Conservation (phyloP, 2,797 vertebrate genomes). For the Phaenicophaeus curvirostris region DNA sequence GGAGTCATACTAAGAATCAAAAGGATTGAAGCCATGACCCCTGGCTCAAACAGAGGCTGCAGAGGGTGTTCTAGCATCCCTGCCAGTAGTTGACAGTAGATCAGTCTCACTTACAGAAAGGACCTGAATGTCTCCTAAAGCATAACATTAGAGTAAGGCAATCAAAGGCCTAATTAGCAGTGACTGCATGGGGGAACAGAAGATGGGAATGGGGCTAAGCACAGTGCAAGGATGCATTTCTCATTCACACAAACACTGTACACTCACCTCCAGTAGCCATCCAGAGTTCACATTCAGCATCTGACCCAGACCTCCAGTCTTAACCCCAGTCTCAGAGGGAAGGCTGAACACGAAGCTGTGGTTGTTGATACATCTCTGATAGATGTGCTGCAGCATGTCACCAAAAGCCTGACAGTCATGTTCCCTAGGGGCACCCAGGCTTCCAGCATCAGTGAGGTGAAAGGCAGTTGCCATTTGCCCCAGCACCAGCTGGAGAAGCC, state of each 20-base stretch:
- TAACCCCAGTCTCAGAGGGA: background rate
- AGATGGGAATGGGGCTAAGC: background rate
- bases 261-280: background rate
- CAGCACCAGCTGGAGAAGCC: conserved; percentile 66
- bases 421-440: background rate
- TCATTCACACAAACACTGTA: background rate
- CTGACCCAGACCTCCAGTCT: background rate
- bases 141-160: background rate
- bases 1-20: background rate
- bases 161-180: background rate
- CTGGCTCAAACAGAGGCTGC: background rate
- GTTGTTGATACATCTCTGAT: background rate
- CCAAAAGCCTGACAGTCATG: background rate
- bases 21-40: background rate
- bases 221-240: background rate
- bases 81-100: background rate
- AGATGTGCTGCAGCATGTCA: background rate
- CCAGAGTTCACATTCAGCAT: background rate
- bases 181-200: background rate
- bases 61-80: background rate
- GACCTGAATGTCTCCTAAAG: background rate
- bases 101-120: background rate
- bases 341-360: background rate
- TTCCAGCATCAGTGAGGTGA: conserved; percentile 21
- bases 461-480: conserved; percentile 34